Percentiles rank a stretch among this genome's conserved stretches.
phyloP scores from a whole-genome alignment of 2,797 vertebrate genomes.

The Chloroceryle amazona region DNA sequence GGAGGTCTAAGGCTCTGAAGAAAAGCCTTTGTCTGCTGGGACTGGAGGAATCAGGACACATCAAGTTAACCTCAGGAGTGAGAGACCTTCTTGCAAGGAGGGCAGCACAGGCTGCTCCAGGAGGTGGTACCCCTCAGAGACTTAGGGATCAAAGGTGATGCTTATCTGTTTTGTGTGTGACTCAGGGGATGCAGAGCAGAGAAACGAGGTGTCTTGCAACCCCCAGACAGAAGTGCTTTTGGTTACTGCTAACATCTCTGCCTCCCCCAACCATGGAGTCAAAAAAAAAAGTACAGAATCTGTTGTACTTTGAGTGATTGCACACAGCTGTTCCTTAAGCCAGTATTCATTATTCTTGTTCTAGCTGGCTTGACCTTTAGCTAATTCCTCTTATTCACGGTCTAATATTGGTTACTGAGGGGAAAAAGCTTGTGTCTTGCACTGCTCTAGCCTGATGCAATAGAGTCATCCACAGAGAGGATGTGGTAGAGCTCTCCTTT shows the following conservation, averaged over 20 bases:
- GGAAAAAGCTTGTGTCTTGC: not conserved
- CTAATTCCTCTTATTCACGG: slow-evolving; percentile 51
- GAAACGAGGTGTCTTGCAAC: not conserved
- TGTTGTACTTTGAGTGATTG: slow-evolving; percentile 36
- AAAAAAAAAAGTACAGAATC: slow-evolving; percentile 31
- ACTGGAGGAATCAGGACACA: not conserved
- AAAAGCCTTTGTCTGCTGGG: not conserved
- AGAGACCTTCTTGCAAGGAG: not conserved
- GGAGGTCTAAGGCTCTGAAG: not conserved
- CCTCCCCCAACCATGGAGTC: not conserved
- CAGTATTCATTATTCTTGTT: slow-evolving; percentile 32
- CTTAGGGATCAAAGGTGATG: not conserved
- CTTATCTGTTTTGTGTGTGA: not conserved
- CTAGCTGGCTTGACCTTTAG: slow-evolving; percentile 61
- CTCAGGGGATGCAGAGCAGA: not conserved
- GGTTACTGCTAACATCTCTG: not conserved
- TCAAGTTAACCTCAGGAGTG: not conserved
- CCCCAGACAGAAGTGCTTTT: not conserved
- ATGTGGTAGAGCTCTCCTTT: not conserved
- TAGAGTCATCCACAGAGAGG: not conserved
- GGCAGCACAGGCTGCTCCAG: not conserved
- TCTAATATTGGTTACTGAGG: slow-evolving; percentile 52
- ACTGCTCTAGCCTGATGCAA: slow-evolving; percentile 16
- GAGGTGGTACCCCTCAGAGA: not conserved
- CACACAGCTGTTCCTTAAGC: slow-evolving; percentile 59